Conservation (phyloP, 2,797 vertebrate genomes). For the Falco novaeseelandiae region DNA sequence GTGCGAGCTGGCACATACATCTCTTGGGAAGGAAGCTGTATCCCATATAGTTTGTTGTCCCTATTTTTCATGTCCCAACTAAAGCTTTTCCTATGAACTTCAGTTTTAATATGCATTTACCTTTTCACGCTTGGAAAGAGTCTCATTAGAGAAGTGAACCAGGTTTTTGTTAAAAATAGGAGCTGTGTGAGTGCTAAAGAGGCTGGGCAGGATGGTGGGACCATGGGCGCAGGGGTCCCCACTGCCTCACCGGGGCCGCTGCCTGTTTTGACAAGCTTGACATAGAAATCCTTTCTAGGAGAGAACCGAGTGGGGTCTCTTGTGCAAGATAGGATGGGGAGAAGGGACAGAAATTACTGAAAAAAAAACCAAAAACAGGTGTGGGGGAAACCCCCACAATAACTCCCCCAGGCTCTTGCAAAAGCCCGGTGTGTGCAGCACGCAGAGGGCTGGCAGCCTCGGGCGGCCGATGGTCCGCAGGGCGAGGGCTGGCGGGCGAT, state of each 20-base stretch:
- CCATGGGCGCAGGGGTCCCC: rapidly evolving
- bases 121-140: background rate
- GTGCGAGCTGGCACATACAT: rapidly evolving
- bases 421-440: background rate
- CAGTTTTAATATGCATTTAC: background rate
- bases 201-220: background rate
- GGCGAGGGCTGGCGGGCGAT: background rate
- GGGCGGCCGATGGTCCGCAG: background rate
- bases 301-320: background rate
- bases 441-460: rapidly evolving
- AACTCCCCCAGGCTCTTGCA: background rate
- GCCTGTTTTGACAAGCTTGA: background rate
- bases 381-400: rapidly evolving
- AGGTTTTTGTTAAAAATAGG: background rate
- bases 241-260: background rate
- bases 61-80: background rate
- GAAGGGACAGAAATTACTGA: background rate
- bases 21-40: background rate
- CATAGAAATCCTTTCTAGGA: background rate
- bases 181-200: background rate
- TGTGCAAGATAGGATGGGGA: background rate
- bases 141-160: background rate
- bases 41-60: background rate
- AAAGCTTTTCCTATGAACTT: background rate
- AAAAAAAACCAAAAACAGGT: background rate